Percentiles rank a stretch among this genome's conserved stretches.
Evolutionary conservation across 1,140 invertebrate species (phyloP).

Genomic region (Helicoverpa armigera): DNA sequence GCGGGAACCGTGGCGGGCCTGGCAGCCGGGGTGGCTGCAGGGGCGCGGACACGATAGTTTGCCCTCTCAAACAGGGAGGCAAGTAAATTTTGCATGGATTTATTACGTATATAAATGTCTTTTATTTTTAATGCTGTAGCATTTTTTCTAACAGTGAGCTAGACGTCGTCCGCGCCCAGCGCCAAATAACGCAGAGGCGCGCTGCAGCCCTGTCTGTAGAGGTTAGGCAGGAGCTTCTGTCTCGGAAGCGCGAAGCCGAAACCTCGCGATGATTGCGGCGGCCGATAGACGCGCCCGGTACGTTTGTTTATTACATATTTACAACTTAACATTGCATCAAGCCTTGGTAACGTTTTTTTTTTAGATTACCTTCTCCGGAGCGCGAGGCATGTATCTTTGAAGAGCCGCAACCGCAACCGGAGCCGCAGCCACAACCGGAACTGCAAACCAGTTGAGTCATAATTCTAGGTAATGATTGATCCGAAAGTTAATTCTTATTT

Average conservation of each 20-base stretch:
- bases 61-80: neutral
- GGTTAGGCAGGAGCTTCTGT: constrained; percentile 10
- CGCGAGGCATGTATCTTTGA: neutral
- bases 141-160: constrained; percentile 8
- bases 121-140: constrained; percentile 5
- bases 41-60: neutral
- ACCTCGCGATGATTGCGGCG: constrained; percentile 1
- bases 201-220: neutral
- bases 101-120: neutral
- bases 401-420: neutral
- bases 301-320: neutral
- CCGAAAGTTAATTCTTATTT: too few relatives aligned
- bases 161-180: constrained; percentile 1
- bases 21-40: neutral
- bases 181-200: constrained; percentile 9
- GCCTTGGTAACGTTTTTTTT: neutral
- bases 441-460: neutral
- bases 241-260: constrained; percentile 9
- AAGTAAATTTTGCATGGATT: neutral
- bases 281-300: neutral
- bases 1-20: neutral
- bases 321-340: constrained; percentile 1
- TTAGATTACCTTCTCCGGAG: neutral
- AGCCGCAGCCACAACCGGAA: neutral
- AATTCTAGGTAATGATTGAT: too few relatives aligned